Evolutionary conservation across 2,797 vertebrate species (phyloP).

Genomic region (Antennarius maculatus): DNA sequence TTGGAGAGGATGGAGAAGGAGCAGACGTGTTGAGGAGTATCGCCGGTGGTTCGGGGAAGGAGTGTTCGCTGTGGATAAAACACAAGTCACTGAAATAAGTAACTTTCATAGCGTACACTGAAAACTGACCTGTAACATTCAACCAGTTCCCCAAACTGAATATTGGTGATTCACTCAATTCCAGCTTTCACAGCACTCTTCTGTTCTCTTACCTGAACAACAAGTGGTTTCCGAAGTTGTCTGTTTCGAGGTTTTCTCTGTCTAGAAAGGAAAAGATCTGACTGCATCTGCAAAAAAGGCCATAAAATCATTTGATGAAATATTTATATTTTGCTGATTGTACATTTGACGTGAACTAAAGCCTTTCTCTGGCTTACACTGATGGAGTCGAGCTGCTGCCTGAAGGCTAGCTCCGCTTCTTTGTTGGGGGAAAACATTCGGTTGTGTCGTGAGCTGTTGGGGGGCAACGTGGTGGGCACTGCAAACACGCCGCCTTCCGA

Average conservation of each 20-base stretch:
- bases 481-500: conserved; percentile 91
- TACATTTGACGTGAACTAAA: neutral
- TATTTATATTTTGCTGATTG: neutral
- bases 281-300: conserved; percentile 84
- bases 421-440: conserved; percentile 94
- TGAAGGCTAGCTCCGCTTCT: conserved; percentile 90
- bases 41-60: conserved; percentile 93
- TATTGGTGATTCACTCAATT: neutral
- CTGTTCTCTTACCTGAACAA: conserved; percentile 88
- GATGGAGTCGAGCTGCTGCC: conserved; percentile 95
- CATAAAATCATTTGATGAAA: neutral
- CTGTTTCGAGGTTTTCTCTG: conserved; percentile 91
- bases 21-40: conserved; percentile 93
- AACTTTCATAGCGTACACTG: neutral
- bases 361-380: conserved; percentile 80
- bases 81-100: conserved; percentile 3
- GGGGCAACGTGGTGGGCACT: conserved; percentile 94
- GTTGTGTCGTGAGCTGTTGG: conserved; percentile 92
- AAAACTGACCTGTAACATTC: neutral
- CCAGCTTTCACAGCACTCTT: too few species aligned
- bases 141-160: neutral
- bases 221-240: conserved; percentile 92
- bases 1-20: conserved; percentile 98
- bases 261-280: conserved; percentile 93
- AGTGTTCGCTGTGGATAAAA: conserved; percentile 86